These are phyloP conservation scores for Mythimna lalbum DNA, from an alignment of 2,888 invertebrate genomes.

Conservation along the genomic window DNA sequence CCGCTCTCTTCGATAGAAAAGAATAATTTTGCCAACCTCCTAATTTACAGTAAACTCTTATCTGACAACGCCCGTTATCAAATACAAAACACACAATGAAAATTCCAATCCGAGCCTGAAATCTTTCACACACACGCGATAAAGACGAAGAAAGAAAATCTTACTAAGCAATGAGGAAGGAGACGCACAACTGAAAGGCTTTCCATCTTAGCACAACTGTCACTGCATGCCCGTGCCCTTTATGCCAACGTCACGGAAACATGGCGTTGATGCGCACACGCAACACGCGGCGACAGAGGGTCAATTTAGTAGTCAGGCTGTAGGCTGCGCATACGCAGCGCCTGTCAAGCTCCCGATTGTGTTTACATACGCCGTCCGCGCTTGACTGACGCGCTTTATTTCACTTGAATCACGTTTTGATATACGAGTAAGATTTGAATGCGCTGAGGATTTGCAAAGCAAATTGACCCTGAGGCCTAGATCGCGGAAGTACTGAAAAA, in stretches of 20 bases:
- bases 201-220: slow-evolving; percentile 50
- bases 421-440: slow-evolving; percentile 53
- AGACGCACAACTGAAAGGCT: slow-evolving; percentile 41
- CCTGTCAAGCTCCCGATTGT: slow-evolving; percentile 63
- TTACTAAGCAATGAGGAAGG: slow-evolving; percentile 29
- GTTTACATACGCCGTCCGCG: slow-evolving; percentile 56
- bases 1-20: not conserved
- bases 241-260: slow-evolving; percentile 57
- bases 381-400: slow-evolving; percentile 59
- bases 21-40: not conserved
- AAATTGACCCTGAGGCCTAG: slow-evolving; percentile 28
- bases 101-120: not conserved
- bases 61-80: not conserved
- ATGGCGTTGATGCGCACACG: slow-evolving; percentile 43
- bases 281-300: slow-evolving; percentile 52
- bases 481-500: slow-evolving; percentile 17
- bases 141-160: slow-evolving; percentile 20
- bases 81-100: not conserved
- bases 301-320: slow-evolving; percentile 59
- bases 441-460: slow-evolving; percentile 46
- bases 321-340: slow-evolving; percentile 53
- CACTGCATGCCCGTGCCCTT: slow-evolving; percentile 50
- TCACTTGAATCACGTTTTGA: slow-evolving; percentile 55
- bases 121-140: slow-evolving; percentile 2
- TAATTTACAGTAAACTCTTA: not conserved